Evolutionary conservation across 53 echinoderm and acorn worm species (phyloP).

Genomic region (Arbacia lixula): DNA sequence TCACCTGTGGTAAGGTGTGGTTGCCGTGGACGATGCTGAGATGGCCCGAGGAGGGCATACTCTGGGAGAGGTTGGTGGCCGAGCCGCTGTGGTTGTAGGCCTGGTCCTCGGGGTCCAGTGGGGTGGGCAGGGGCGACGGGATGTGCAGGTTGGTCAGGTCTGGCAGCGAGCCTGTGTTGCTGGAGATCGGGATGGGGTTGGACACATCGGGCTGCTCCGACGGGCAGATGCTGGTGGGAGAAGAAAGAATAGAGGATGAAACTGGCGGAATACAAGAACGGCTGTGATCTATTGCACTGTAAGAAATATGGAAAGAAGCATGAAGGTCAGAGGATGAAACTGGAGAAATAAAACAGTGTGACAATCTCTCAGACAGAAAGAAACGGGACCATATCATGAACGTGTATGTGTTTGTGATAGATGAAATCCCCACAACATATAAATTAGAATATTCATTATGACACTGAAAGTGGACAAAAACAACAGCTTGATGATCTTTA

Average conservation of each 20-base stretch:
- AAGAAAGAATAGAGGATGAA: neutral
- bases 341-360: too few relatives aligned
- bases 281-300: too few relatives aligned
- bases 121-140: constrained; percentile 95
- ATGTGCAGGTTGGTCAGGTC: constrained; percentile 99
- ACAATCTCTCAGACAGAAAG: too few relatives aligned
- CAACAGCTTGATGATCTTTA: too few relatives aligned
- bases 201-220: constrained; percentile 80
- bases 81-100: constrained; percentile 70
- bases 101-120: constrained; percentile 93
- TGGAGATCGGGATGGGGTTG: constrained; percentile 93
- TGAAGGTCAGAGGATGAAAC: too few relatives aligned
- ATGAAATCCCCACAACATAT: too few relatives aligned
- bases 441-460: too few relatives aligned
- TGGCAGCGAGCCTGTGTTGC: constrained; percentile 96
- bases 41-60: constrained; percentile 66
- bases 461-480: too few relatives aligned
- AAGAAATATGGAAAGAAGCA: too few relatives aligned
- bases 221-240: constrained; percentile 80
- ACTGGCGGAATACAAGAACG: too few relatives aligned
- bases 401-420: too few relatives aligned
- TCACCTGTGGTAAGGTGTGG: constrained; percentile 51
- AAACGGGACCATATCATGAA: too few relatives aligned
- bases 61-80: constrained; percentile 72
- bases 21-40: constrained; percentile 46